Conservation (phyloP, 2,113 vertebrate genomes). For the Gnathonemus echidnorhynchus region DNA sequence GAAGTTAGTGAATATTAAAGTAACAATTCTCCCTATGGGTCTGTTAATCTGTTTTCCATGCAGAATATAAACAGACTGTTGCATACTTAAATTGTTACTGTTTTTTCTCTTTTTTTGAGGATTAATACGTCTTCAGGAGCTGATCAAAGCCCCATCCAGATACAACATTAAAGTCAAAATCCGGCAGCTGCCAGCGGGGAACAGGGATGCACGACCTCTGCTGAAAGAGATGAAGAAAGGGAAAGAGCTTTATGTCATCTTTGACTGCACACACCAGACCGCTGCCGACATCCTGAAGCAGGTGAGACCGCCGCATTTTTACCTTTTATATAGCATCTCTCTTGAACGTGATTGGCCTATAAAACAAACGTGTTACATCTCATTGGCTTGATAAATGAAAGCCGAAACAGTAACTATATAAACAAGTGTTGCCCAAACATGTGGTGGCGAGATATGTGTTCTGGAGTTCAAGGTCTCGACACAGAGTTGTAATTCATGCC, state of each 20-base stretch:
- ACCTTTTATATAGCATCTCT: neutral
- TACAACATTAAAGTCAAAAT: constrained; percentile 98
- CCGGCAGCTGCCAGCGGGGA: constrained; percentile 85
- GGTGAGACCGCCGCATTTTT: constrained; percentile 56
- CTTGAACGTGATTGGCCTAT: neutral
- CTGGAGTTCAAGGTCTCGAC: neutral
- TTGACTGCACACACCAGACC: constrained; percentile 88
- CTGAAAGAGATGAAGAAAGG: constrained; percentile 98
- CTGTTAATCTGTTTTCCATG: neutral
- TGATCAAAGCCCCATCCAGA: constrained; percentile 97
- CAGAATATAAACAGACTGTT: neutral
- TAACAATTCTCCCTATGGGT: neutral
- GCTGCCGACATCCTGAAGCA: constrained; percentile 90
- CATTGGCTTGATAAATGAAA: neutral
- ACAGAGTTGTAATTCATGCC: neutral
- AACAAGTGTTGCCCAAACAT: neutral
- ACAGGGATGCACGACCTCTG: constrained; percentile 85
- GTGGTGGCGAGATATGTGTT: neutral
- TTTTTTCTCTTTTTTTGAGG: constrained; percentile 59
- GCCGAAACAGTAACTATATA: neutral
- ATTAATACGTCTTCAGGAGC: constrained; percentile 91
- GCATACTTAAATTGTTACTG: neutral
- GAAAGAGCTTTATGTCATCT: constrained; percentile 93
- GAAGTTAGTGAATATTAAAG: neutral
- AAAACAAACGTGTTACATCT: neutral